Base-by-base conservation (phyloP, 1,140 invertebrate genomes). In the Drosophila burlai region DNA sequence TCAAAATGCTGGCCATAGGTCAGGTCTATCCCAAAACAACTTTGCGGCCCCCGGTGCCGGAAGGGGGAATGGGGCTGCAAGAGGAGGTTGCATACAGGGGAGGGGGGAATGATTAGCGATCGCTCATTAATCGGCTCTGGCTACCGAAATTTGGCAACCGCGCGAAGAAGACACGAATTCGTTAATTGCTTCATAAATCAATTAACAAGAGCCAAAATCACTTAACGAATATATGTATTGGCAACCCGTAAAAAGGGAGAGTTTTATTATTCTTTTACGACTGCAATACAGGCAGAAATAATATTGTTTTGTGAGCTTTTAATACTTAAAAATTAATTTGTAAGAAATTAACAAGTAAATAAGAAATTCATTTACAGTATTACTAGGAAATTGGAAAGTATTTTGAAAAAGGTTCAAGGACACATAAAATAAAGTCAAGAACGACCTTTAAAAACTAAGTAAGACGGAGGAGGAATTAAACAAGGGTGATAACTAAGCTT, bases 81-180 rank as follows among this genome's bases (percentile, higher is more conserved):
- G 13, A 5, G 18, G 29, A 4, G 9, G 34, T 11, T 36, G 34
- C 3, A 15, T 13, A n/a, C 26, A 18, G 34, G 13, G 16, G 21
- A 34, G 3, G 3, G 13, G 31, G 24, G 34, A 29, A 64, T 79
- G 69, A 82, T 85, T 85, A 85, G 71, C 82, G 76, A 43, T 46
- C 43, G 8, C 49, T 66, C 80, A 85, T 81, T 85, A 85, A 85
- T 85, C 80, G 73, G 42, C 61, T 31, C n/a, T 55, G 42, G 57
- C 71, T 68, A 52, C 49, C 50, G 59, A 76, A 81, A 76, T 81
- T 78, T 73, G 83, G 78, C 82, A 40, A 62, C 71, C 16, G 10
- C n/a, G 49, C 55, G 13, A 61, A 50, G 45, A 74, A 67, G 64
- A 45, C 50, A 26, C 40, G 45, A 61, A 77, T 47, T 36, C 55